Conservation (phyloP, 2,888 invertebrate species). For the Gastracanthus pulcherrimus region DNA sequence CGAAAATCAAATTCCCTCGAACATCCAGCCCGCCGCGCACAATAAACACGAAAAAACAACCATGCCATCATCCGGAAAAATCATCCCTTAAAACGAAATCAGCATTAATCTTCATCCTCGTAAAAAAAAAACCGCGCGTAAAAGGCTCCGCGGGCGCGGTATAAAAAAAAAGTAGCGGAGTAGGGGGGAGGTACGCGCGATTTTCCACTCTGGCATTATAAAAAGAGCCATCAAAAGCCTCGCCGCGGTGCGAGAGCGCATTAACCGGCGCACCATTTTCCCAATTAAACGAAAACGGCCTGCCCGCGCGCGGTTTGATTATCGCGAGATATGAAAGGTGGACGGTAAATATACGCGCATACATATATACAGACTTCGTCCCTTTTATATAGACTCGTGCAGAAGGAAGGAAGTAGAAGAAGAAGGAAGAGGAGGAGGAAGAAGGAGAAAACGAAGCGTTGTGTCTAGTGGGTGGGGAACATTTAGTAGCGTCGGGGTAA, state of each 20-base stretch:
- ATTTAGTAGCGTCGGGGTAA: slow-evolving; percentile 30
- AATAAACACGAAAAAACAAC: not conserved
- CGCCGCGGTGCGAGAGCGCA: slow-evolving; percentile 10
- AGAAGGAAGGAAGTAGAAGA: too few species aligned
- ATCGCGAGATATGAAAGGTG: slow-evolving; percentile 22
- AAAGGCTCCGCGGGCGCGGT: not conserved
- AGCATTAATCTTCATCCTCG: slow-evolving; percentile 30
- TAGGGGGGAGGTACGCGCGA: not conserved
- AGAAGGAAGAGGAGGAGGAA: too few species aligned
- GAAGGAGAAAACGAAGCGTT: too few species aligned
- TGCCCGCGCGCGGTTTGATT: slow-evolving; percentile 25
- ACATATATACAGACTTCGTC: not conserved
- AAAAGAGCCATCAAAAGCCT: slow-evolving; percentile 46
- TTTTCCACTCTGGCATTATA: slow-evolving; percentile 26
- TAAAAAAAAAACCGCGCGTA: slow-evolving; percentile 17
- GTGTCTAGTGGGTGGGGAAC: not conserved
- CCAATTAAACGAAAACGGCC: slow-evolving; percentile 51
- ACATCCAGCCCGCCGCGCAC: not conserved
- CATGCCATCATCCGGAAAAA: slow-evolving; percentile 10
- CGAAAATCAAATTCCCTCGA: too few species aligned
- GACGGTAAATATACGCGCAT: not conserved
- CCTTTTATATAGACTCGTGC: too few species aligned
- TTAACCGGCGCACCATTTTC: slow-evolving; percentile 37
- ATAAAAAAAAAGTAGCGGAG: not conserved
- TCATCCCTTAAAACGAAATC: slow-evolving; percentile 49